Evolutionary conservation across 2,797 vertebrate species (phyloP).

Genomic region (Protonibea diacanthus): DNA sequence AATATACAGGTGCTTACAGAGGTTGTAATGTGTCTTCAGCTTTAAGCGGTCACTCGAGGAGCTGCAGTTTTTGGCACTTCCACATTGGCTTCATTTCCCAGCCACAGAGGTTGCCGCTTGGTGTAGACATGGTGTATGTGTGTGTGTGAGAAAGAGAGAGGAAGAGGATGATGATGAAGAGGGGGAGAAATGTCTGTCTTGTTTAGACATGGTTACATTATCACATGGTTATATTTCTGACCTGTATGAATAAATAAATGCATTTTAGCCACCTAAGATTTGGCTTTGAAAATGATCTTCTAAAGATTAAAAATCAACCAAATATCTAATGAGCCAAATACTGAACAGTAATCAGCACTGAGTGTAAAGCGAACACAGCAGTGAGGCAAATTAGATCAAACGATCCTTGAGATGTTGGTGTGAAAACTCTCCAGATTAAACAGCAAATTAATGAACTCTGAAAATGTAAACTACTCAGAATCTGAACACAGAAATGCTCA

Average conservation of each 20-base stretch:
- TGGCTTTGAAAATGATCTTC: neutral
- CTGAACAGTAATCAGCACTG: neutral
- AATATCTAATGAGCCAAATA: neutral
- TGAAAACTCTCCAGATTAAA: neutral
- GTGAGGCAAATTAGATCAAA: neutral
- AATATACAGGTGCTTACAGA: no score
- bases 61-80: neutral
- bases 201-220: neutral
- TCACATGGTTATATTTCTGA: neutral
- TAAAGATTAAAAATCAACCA: neutral
- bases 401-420: neutral
- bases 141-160: neutral
- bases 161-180: neutral
- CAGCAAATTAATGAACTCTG: neutral
- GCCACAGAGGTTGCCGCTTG: neutral
- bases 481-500: neutral
- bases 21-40: no score
- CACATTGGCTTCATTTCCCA: no score
- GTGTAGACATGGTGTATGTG: neutral
- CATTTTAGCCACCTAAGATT: neutral
- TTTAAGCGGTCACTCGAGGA: no score
- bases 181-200: neutral
- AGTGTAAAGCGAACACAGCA: neutral
- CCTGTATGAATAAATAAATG: neutral
- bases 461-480: neutral